phyloP scores from a whole-genome alignment of 1,140 invertebrate genomes.

The Mycetomoellerius zeteki region DNA sequence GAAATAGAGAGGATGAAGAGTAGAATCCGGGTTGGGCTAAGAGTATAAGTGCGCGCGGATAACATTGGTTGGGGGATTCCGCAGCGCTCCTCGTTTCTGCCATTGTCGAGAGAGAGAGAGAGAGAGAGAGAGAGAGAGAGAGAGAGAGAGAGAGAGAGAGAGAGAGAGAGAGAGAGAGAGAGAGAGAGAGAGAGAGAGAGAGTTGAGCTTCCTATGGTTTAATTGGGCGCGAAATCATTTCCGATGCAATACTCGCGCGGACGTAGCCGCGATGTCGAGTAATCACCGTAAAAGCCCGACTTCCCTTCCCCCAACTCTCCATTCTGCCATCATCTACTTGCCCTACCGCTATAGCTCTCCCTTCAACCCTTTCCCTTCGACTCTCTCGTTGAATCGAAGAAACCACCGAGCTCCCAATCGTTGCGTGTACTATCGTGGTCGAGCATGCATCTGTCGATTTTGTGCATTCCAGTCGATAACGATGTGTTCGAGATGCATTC shows the following conservation, averaged over 20 bases:
- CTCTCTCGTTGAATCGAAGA: conserved; percentile 64
- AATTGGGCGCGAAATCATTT: conserved; percentile 87
- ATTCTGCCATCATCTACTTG: conserved; percentile 31
- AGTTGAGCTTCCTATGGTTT: conserved; percentile 85
- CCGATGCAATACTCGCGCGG: conserved; percentile 85
- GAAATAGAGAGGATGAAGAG: background rate
- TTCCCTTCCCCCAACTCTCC: conserved; percentile 46
- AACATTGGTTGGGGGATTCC: conserved; percentile 57
- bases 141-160: conserved; percentile 80
- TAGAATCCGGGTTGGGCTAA: conserved; percentile 76
- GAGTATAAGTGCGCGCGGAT: conserved; percentile 80
- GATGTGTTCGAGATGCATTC: conserved; percentile 37
- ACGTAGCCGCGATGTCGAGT: conserved; percentile 82
- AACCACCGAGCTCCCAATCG: conserved; percentile 59
- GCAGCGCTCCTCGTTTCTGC: conserved; percentile 51
- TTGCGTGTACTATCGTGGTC: conserved; percentile 53
- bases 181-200: conserved; percentile 80
- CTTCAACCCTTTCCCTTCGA: background rate
- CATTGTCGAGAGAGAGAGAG: conserved; percentile 77
- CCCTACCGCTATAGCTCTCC: background rate
- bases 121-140: conserved; percentile 80
- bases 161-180: conserved; percentile 80
- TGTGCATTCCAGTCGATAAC: conserved; percentile 2
- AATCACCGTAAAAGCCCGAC: conserved; percentile 85
- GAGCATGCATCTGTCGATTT: conserved; percentile 24